Percentiles rank a stretch among this genome's conserved stretches.
Evolutionary conservation across 1,140 invertebrate genomes (phyloP).

Genomic region (Philaenus spumarius): DNA sequence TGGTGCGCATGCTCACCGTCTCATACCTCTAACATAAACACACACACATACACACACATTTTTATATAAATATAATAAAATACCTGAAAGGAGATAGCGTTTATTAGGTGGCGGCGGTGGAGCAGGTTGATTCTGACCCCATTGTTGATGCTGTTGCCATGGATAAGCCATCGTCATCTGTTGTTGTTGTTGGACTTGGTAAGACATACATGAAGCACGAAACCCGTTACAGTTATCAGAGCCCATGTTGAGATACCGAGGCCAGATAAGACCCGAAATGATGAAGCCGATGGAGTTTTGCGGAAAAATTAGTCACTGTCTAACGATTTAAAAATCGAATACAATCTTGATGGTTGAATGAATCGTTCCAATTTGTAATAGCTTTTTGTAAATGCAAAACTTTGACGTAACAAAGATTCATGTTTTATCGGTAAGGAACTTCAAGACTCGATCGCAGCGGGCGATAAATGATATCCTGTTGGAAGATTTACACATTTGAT

Average conservation of each 20-base stretch:
- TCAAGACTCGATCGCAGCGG: too few species aligned
- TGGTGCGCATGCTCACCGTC: too few species aligned
- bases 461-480: too few species aligned
- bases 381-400: too few species aligned
- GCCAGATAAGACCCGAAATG: slow-evolving; percentile 5
- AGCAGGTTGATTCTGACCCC: not conserved
- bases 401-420: too few species aligned
- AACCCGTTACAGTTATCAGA: slow-evolving; percentile 4
- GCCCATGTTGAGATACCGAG: slow-evolving; percentile 7
- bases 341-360: slow-evolving; percentile 9
- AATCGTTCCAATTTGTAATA: too few species aligned
- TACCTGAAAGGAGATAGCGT: not conserved
- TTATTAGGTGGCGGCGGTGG: slow-evolving; percentile 1
- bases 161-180: not conserved
- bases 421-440: too few species aligned
- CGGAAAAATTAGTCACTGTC: not conserved
- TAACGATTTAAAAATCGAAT: slow-evolving; percentile 1
- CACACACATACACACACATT: too few species aligned
- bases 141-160: slow-evolving; percentile 5
- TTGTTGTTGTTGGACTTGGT: not conserved
- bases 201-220: not conserved
- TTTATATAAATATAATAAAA: too few species aligned
- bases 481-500: too few species aligned
- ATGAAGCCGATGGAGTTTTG: not conserved
- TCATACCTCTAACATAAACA: too few species aligned